These are phyloP conservation scores for Peromyscus nudipes DNA, from an alignment of 2,797 vertebrate genomes.

Conservation along the genomic window DNA sequence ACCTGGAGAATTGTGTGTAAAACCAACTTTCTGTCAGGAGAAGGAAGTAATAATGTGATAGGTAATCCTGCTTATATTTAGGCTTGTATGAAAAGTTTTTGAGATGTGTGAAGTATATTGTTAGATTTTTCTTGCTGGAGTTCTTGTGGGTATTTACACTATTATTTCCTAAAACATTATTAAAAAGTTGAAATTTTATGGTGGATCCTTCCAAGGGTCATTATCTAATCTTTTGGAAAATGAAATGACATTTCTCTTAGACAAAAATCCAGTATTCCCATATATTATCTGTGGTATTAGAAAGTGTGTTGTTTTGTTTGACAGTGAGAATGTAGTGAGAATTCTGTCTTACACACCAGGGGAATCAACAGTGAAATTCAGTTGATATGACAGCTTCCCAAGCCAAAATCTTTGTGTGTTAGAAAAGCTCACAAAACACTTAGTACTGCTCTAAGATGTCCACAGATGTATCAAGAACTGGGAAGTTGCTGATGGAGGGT, in stretches of 20 bases:
- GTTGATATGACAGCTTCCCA: background rate
- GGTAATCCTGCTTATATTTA: conserved; percentile 3
- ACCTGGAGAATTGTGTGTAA: conserved; percentile 1
- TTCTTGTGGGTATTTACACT: background rate
- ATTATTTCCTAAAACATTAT: background rate
- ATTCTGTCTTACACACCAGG: background rate
- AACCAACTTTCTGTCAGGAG: background rate
- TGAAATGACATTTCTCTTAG: background rate
- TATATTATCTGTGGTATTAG: background rate
- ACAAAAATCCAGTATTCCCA: background rate
- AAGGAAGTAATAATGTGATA: background rate
- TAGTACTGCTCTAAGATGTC: background rate
- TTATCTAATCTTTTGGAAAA: background rate
- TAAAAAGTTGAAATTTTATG: conserved; percentile 16
- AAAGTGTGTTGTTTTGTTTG: background rate
- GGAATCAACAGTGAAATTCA: background rate
- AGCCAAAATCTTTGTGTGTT: background rate
- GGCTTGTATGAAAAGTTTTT: background rate
- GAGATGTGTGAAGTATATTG: background rate
- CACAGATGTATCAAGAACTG: background rate
- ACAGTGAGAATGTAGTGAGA: background rate
- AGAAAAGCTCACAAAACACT: background rate
- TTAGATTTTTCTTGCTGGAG: background rate
- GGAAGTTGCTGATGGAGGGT: background rate
- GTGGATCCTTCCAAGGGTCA: background rate